Evolutionary conservation across 92 coral and sea anemone species (phyloP).

Genomic region (Epizoanthus stellaris): DNA sequence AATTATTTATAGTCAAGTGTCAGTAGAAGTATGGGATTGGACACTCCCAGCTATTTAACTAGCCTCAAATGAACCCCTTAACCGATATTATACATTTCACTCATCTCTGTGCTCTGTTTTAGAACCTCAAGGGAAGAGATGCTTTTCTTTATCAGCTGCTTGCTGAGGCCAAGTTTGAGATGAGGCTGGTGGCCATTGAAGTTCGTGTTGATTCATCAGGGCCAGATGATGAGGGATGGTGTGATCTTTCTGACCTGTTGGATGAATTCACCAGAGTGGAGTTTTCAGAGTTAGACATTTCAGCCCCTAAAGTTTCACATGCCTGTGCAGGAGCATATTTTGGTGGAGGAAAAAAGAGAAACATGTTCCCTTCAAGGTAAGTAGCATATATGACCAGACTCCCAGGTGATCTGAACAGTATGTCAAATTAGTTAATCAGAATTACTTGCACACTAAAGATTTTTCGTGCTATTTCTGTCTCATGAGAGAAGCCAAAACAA

Average conservation of each 20-base stretch:
- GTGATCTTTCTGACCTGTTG: constrained; percentile 20
- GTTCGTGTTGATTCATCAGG: constrained; percentile 25
- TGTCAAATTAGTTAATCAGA: too few species aligned
- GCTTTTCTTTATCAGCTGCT: constrained; percentile 27
- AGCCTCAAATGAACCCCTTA: too few species aligned
- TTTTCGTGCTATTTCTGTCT: too few species aligned
- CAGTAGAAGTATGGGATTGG: too few species aligned
- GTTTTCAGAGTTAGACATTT: constrained; percentile 28
- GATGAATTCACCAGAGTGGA: constrained; percentile 37
- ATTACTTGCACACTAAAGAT: too few species aligned
- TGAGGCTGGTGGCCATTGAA: constrained; percentile 23
- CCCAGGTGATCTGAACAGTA: too few species aligned
- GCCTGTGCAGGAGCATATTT: constrained; percentile 8
- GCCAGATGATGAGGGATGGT: constrained; percentile 12
- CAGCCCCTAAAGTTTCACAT: constrained; percentile 7
- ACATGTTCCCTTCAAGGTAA: constrained; percentile 33
- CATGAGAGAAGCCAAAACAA: too few species aligned
- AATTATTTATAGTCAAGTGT: too few species aligned
- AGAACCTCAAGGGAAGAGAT: constrained; percentile 34
- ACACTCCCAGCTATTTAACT: too few species aligned
- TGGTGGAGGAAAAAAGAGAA: constrained; percentile 12
- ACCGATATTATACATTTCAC: background rate
- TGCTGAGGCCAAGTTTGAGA: constrained; percentile 9
- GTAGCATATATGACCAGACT: background rate
- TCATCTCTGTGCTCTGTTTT: background rate